Percentiles rank a stretch among this genome's conserved stretches.
Conservation (phyloP, 2,797 vertebrate species). For the Serranus cabrilla region DNA sequence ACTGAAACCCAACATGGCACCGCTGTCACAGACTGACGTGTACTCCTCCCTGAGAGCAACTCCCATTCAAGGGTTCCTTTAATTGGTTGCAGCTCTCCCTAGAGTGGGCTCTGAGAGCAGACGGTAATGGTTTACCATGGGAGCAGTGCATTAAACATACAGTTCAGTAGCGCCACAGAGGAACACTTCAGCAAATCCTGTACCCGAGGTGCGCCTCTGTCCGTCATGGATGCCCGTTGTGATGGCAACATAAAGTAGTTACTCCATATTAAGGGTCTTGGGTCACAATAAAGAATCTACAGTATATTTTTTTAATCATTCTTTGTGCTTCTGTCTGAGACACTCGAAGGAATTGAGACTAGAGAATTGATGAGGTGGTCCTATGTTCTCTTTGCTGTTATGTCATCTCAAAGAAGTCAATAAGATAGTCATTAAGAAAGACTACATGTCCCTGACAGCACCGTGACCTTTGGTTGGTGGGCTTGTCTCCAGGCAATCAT, state of each 20-base stretch:
- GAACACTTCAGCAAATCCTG: slow-evolving; percentile 29
- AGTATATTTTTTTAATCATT: not conserved
- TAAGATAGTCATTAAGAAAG: slow-evolving; percentile 36
- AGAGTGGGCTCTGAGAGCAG: slow-evolving; percentile 46
- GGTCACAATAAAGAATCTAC: slow-evolving; percentile 29
- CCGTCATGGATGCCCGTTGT: slow-evolving; percentile 17
- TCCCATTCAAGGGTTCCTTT: slow-evolving; percentile 57
- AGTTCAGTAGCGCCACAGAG: slow-evolving; percentile 37
- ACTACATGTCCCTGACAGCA: slow-evolving; percentile 28
- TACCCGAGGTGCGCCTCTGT: not conserved
- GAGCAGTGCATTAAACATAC: slow-evolving; percentile 65
- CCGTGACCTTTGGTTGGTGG: slow-evolving; percentile 23
- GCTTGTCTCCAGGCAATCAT: not conserved
- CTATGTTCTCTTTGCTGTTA: slow-evolving; percentile 23
- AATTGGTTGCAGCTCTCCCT: slow-evolving; percentile 72
- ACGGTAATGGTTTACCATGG: slow-evolving; percentile 67
- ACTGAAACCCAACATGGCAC: slow-evolving; percentile 30
- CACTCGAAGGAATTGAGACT: slow-evolving; percentile 16
- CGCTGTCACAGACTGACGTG: slow-evolving; percentile 39
- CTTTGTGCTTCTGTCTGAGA: slow-evolving; percentile 1
- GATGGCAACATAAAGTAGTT: slow-evolving; percentile 37
- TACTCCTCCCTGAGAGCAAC: slow-evolving; percentile 37
- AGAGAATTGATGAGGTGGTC: slow-evolving; percentile 33
- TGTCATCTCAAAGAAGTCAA: slow-evolving; percentile 51
- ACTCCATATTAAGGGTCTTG: slow-evolving; percentile 24